Evolutionary conservation across 2,797 vertebrate species (phyloP).

Genomic region (Adelosebastes latens): DNA sequence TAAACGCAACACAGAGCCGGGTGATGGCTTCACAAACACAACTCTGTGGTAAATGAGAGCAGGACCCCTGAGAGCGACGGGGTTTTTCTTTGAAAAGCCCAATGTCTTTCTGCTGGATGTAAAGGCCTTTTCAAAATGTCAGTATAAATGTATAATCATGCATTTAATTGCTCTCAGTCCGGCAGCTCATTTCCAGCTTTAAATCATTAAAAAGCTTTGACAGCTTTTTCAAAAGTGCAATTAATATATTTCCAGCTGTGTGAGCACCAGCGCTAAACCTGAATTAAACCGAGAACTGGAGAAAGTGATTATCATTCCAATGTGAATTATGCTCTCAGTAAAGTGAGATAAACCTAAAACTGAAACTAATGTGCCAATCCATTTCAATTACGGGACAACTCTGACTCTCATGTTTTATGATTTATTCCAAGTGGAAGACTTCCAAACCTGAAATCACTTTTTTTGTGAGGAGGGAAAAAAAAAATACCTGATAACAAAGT

Average conservation of each 20-base stretch:
- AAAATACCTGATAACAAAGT: constrained; percentile 92
- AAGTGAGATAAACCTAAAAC: constrained; percentile 36
- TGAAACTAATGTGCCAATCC: constrained; percentile 27
- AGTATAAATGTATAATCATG: constrained; percentile 52
- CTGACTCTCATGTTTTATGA: constrained; percentile 3
- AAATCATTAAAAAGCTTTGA: constrained; percentile 37
- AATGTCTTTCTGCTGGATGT: constrained; percentile 42
- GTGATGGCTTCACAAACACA: constrained; percentile 24
- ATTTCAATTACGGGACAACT: constrained; percentile 24
- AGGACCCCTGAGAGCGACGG: constrained; percentile 30
- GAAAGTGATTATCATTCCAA: constrained; percentile 1
- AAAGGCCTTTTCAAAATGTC: constrained; percentile 60
- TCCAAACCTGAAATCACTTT: neutral
- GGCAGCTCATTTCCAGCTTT: constrained; percentile 14
- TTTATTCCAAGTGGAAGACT: constrained; percentile 13
- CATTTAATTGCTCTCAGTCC: constrained; percentile 54
- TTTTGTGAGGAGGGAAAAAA: neutral
- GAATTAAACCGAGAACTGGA: neutral
- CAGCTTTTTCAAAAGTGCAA: constrained; percentile 40
- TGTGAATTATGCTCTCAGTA: constrained; percentile 18
- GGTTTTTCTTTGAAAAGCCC: constrained; percentile 27
- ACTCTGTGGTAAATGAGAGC: constrained; percentile 56
- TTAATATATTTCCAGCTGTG: constrained; percentile 43
- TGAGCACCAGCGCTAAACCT: constrained; percentile 9
- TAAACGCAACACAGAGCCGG: constrained; percentile 24